Base-by-base conservation (phyloP, 2,797 vertebrate genomes). In the Mus spretus region DNA sequence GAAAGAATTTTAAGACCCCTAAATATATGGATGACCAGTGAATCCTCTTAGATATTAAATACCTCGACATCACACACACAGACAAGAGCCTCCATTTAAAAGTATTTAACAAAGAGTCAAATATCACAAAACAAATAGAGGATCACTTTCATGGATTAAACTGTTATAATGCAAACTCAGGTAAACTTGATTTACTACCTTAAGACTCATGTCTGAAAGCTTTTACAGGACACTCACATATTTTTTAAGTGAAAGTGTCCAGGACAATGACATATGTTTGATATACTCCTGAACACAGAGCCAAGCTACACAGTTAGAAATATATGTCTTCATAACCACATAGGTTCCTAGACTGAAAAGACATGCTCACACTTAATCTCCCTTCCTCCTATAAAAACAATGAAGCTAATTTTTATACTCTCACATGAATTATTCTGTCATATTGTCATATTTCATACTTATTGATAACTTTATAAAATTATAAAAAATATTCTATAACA, bases 111-210 rank as follows among this genome's bases (percentile, higher is more conserved):
- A 89, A 89, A 72, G 96, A 95, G 65, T 97, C 92, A 91, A 95
- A 96, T 97, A 85, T 96, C 96, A 90, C 96, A 95, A 97, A 97
- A 98, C 92, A 97, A 97, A 97, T 86, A 96, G 57, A 94, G 88
- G 89, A 97, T 97, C 92, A 70, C 89, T 97, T 96, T 95, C 95
- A 81, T 3, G 91, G 91, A 88, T 95, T 97, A 92, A 91, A 81
- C 47, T 74, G 75, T 81, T 96, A 96, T 63, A 96, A 95, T 70
- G 89, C 63, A n/a, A 83, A 90, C 77, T 90, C 96, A 97, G 96
- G 96, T 96, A 96, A 93, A 87, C 83, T 81, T 97, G 97, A 97
- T 96, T 97, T 95, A 97, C 77, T 93, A 75, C n/a, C 40, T 67
- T 63, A 78, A 91, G 40, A n/a, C 26, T 95, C 67, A 89, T n/a